Evolutionary conservation across 2,113 vertebrate species (phyloP).

Genomic region (Alces alces): DNA sequence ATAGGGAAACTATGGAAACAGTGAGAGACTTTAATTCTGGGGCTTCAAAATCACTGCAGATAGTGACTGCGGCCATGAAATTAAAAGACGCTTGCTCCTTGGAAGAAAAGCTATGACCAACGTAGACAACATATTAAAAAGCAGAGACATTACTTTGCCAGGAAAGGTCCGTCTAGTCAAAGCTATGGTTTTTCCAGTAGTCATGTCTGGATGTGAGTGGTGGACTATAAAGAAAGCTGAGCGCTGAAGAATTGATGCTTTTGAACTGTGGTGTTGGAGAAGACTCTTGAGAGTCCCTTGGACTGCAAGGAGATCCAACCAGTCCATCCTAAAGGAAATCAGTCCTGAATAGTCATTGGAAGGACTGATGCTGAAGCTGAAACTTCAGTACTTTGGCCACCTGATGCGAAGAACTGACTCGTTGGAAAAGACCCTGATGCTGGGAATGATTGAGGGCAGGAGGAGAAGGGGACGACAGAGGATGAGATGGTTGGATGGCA

Average conservation of each 20-base stretch:
- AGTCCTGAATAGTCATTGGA: neutral
- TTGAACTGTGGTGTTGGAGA: neutral
- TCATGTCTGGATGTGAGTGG: neutral
- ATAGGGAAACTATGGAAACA: neutral
- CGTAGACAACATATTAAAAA: neutral
- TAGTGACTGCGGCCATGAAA: neutral
- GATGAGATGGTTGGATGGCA: neutral
- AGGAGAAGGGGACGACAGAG: neutral
- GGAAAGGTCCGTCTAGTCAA: neutral
- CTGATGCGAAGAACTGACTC: neutral
- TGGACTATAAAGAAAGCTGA: neutral
- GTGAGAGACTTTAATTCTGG: neutral
- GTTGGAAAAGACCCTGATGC: neutral
- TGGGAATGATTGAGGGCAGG: neutral
- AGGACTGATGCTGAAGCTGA: neutral
- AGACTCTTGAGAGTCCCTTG: neutral
- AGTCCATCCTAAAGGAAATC: neutral
- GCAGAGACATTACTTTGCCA: neutral
- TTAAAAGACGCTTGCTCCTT: neutral
- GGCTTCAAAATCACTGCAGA: neutral
- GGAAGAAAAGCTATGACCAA: neutral
- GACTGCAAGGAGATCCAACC: neutral
- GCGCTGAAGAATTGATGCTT: rapidly evolving
- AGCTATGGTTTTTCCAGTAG: neutral
- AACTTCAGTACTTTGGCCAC: neutral